Conservation (phyloP, 2,888 invertebrate species). For the Meiosimyza platycephala region DNA sequence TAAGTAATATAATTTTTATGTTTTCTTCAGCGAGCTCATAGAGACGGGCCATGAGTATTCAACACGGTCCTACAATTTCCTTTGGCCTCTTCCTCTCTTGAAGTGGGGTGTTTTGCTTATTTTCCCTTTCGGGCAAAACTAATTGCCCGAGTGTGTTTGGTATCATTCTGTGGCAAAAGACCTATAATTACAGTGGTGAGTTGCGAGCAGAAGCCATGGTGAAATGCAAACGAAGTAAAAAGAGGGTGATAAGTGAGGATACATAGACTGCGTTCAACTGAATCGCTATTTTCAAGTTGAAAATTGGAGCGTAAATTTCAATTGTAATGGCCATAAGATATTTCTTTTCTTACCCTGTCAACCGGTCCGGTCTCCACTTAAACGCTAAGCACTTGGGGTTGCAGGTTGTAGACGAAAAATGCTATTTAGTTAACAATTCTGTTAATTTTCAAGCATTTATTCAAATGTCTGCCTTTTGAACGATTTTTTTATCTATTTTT, state of each 20-base stretch:
- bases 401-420: neutral
- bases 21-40: no score
- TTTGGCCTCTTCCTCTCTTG: no score
- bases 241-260: neutral
- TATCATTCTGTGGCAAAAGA: constrained; percentile 2
- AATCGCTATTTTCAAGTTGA: neutral
- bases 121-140: no score
- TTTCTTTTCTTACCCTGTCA: no score
- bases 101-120: no score
- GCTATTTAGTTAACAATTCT: constrained; percentile 9
- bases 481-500: constrained; percentile 4
- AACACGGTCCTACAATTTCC: no score
- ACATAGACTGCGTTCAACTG: neutral
- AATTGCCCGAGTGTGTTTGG: no score
- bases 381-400: neutral
- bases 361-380: no score
- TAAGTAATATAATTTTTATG: no score
- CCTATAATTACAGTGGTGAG: neutral
- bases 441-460: constrained; percentile 13
- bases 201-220: neutral
- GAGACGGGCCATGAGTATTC: no score
- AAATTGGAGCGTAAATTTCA: constrained; percentile 10
- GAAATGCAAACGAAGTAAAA: neutral
- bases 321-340: neutral
- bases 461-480: constrained; percentile 3